Evolutionary conservation across 2,888 invertebrate species (phyloP).

Genomic region (Microdon myrmicae): DNA sequence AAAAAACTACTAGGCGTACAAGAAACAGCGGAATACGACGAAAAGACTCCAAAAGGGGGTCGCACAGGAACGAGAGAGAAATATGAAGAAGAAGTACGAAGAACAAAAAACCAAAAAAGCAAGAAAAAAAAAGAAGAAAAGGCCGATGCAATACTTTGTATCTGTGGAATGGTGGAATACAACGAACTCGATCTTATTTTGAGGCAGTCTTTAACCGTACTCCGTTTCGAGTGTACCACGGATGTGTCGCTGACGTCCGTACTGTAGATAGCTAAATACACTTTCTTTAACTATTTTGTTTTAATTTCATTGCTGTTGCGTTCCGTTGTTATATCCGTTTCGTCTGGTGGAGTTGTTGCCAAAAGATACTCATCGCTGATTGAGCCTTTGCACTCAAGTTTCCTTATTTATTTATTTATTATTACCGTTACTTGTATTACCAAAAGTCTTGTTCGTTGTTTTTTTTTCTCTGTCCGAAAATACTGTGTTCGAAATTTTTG

Average conservation of each 20-base stretch:
- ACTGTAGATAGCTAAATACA: no score
- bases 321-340: constrained; percentile 15
- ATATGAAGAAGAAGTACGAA: constrained; percentile 16
- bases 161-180: constrained; percentile 60
- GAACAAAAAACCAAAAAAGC: constrained; percentile 7
- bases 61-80: constrained; percentile 3
- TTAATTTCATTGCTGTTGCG: constrained; percentile 31
- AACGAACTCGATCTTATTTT: constrained; percentile 67
- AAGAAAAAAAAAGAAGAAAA: constrained; percentile 12
- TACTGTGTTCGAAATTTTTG: no score
- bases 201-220: constrained; percentile 68
- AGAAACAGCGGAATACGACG: no score
- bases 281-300: constrained; percentile 47
- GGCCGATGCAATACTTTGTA: constrained; percentile 45
- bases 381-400: no score
- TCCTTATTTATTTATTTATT: background rate
- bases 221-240: constrained; percentile 67
- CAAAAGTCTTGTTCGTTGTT: no score
- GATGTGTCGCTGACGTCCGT: constrained; percentile 57
- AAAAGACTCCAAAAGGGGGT: constrained; percentile 11
- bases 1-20: no score
- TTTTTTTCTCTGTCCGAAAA: no score
- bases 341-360: constrained; percentile 2
- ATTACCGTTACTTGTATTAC: background rate
- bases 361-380: no score